phyloP scores from a whole-genome alignment of 2,113 vertebrate genomes.

The Phrynosoma blainvillii region DNA sequence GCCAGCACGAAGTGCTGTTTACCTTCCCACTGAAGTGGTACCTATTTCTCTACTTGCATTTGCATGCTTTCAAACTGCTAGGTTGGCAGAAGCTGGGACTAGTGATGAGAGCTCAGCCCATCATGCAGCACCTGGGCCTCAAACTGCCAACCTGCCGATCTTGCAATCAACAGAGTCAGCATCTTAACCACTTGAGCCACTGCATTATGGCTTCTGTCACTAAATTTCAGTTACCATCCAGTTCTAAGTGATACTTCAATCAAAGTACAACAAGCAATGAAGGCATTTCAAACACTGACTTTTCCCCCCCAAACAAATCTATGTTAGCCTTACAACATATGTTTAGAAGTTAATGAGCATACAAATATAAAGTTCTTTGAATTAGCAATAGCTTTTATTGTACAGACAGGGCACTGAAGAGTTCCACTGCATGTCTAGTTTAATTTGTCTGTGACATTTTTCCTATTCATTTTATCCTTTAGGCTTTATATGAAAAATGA shows the following conservation, averaged over 20 bases:
- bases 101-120: too few species aligned
- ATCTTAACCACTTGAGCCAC: too few species aligned
- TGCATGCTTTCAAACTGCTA: too few species aligned
- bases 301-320: background rate
- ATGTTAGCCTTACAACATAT: background rate
- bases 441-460: background rate
- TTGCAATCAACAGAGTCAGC: too few species aligned
- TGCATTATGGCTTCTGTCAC: background rate
- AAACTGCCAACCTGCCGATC: too few species aligned
- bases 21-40: too few species aligned
- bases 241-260: background rate
- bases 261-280: background rate
- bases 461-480: background rate
- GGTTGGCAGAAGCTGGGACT: too few species aligned
- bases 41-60: too few species aligned
- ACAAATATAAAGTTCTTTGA: background rate
- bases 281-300: background rate
- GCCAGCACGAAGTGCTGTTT: too few species aligned
- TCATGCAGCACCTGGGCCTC: too few species aligned
- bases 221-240: background rate
- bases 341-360: background rate
- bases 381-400: background rate
- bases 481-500: background rate
- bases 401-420: too few species aligned
- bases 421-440: background rate